phyloP scores from a whole-genome alignment of 2,888 invertebrate species.

The Folsomia candida region DNA sequence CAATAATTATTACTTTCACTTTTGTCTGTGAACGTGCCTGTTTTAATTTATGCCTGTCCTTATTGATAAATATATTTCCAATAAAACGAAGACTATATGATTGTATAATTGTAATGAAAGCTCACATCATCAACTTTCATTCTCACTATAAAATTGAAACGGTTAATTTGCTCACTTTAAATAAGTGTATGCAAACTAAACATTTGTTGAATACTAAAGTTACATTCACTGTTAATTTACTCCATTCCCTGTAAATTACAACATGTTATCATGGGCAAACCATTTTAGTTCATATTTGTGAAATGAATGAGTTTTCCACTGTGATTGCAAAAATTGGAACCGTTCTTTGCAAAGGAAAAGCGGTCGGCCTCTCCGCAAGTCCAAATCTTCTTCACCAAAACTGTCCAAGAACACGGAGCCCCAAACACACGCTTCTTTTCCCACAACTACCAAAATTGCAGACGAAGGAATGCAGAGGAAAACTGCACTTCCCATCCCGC shows the following conservation, averaged over 20 bases:
- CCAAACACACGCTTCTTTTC: constrained; percentile 38
- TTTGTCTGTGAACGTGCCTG: too few relatives aligned
- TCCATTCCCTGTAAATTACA: too few relatives aligned
- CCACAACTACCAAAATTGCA: constrained; percentile 33
- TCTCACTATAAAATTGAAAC: background rate
- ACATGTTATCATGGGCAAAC: constrained; percentile 32
- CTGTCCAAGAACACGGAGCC: constrained; percentile 42
- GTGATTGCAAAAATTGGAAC: constrained; percentile 33
- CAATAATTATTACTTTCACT: too few relatives aligned
- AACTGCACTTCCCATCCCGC: constrained; percentile 34
- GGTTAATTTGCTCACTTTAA: background rate
- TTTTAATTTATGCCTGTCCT: too few relatives aligned
- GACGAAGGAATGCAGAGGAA: constrained; percentile 37
- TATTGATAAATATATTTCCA: too few relatives aligned
- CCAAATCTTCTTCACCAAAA: constrained; percentile 40
- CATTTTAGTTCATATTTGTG: constrained; percentile 34
- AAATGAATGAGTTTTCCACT: constrained; percentile 38
- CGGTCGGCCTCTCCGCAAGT: constrained; percentile 39
- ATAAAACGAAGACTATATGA: too few relatives aligned
- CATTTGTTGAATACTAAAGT: too few relatives aligned
- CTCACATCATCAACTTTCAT: too few relatives aligned
- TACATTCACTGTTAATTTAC: too few relatives aligned
- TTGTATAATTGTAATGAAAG: too few relatives aligned
- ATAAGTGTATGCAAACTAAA: background rate
- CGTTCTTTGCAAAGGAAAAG: constrained; percentile 39